These are phyloP conservation scores for Syngnathus floridae DNA, from an alignment of 2,113 vertebrate genomes.

Conservation along the genomic window DNA sequence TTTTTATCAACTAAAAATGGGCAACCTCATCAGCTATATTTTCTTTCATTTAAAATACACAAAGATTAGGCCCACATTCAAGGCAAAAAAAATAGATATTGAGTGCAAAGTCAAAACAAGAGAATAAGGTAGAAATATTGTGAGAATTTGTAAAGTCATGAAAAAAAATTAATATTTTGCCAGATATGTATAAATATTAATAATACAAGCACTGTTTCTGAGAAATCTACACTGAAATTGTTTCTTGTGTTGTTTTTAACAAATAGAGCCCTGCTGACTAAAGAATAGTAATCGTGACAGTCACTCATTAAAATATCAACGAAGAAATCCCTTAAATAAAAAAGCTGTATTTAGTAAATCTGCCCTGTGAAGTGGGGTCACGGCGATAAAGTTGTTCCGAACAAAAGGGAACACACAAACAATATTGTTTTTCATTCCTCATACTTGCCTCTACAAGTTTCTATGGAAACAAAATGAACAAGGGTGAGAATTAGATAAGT, in stretches of 20 bases:
- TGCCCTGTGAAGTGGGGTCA: constrained; percentile 35
- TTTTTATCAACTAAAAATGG: not conserved
- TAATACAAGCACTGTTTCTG: not conserved
- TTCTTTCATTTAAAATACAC: not conserved
- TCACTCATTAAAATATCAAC: not conserved
- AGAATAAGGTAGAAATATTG: not conserved
- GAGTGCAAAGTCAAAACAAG: not conserved
- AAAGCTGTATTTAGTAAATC: not conserved
- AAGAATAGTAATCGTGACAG: too few species aligned
- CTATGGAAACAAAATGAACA: constrained; percentile 90
- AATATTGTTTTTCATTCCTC: constrained; percentile 54
- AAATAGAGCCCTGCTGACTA: too few species aligned
- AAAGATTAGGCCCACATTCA: not conserved
- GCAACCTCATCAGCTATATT: not conserved
- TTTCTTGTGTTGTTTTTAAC: not conserved
- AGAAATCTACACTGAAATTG: not conserved
- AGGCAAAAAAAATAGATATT: not conserved
- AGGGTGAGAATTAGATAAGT: constrained; percentile 70
- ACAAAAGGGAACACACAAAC: constrained; percentile 60
- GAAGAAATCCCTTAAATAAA: not conserved
- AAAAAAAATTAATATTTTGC: not conserved
- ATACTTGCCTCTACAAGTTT: constrained; percentile 99
- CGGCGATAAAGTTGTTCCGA: constrained; percentile 61
- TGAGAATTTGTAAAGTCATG: not conserved
- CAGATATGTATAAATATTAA: not conserved